phyloP scores from a whole-genome alignment of 2,888 invertebrate genomes.

The Poecilobothrus nobilitatus region DNA sequence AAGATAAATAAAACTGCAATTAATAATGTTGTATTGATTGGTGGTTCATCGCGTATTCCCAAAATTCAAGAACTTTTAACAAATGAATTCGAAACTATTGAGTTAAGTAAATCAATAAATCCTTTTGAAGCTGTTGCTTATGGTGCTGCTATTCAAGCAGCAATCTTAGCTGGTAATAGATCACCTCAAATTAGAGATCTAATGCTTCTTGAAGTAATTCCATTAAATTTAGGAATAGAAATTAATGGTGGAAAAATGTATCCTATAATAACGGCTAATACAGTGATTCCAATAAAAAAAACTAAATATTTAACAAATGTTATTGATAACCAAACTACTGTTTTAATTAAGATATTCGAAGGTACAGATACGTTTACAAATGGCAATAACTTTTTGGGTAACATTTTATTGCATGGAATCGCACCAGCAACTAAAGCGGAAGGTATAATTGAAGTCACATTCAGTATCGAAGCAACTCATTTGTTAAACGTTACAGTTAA shows the following conservation, averaged over 20 bases:
- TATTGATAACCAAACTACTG: background rate
- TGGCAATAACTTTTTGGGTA: no score
- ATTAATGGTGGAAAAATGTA: background rate
- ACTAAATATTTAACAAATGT: background rate
- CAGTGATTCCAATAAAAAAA: background rate
- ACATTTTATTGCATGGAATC: no score
- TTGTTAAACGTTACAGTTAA: no score
- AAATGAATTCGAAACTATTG: background rate
- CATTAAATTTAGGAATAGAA: background rate
- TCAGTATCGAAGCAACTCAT: no score
- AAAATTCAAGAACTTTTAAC: constrained; percentile 79
- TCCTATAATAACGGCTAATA: background rate
- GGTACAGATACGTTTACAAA: background rate
- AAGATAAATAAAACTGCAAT: no score
- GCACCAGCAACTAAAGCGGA: no score
- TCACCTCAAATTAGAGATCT: background rate
- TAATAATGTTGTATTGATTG: no score
- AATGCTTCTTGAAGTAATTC: background rate
- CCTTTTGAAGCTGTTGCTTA: constrained; percentile 5
- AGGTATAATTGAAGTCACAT: no score
- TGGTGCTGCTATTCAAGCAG: constrained; percentile 2
- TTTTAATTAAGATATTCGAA: background rate
- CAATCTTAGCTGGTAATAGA: background rate
- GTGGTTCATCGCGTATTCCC: constrained; percentile 52
- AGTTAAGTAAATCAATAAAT: background rate